Evolutionary conservation across 2,888 invertebrate species (phyloP).

Genomic region (Brachynemurus nebulosus): DNA sequence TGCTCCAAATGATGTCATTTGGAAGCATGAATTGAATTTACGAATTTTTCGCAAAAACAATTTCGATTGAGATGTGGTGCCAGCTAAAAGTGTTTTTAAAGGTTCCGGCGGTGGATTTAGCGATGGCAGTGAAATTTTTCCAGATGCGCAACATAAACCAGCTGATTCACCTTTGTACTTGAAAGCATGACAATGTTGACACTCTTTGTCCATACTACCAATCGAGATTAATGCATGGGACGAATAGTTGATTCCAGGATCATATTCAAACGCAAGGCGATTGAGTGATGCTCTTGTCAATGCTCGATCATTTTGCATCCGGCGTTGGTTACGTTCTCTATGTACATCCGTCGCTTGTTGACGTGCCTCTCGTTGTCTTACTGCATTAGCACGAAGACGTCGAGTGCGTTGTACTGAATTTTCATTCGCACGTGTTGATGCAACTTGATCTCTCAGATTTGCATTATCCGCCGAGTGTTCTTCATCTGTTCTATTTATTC

Average conservation of each 20-base stretch:
- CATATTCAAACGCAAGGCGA: slow-evolving; percentile 20
- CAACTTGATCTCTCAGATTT: slow-evolving; percentile 7
- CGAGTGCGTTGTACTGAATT: slow-evolving; percentile 12
- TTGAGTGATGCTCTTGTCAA: slow-evolving; percentile 18
- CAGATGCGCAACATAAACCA: slow-evolving; percentile 19
- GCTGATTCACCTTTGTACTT: slow-evolving; percentile 20
- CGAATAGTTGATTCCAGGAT: slow-evolving; percentile 21
- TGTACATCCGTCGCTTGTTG: slow-evolving; percentile 14
- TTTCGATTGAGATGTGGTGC: slow-evolving; percentile 15
- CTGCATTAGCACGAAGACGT: too few species aligned
- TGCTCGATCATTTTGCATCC: slow-evolving; percentile 17
- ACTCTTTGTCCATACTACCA: slow-evolving; percentile 17
- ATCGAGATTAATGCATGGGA: slow-evolving; percentile 20
- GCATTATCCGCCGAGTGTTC: slow-evolving; percentile 6
- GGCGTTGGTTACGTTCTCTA: slow-evolving; percentile 18
- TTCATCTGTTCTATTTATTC: slow-evolving; percentile 1
- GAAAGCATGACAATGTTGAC: slow-evolving; percentile 17
- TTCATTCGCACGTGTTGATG: slow-evolving; percentile 5
- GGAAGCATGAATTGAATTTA: slow-evolving; percentile 17
- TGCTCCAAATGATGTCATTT: slow-evolving; percentile 19
- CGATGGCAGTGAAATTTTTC: slow-evolving; percentile 17
- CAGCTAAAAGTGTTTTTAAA: slow-evolving; percentile 17
- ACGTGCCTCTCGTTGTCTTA: slow-evolving; percentile 13
- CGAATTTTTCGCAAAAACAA: slow-evolving; percentile 14
- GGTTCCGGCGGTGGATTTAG: slow-evolving; percentile 19